Evolutionary conservation across 2,113 vertebrate genomes (phyloP).

Genomic region (Notiomystis cincta): DNA sequence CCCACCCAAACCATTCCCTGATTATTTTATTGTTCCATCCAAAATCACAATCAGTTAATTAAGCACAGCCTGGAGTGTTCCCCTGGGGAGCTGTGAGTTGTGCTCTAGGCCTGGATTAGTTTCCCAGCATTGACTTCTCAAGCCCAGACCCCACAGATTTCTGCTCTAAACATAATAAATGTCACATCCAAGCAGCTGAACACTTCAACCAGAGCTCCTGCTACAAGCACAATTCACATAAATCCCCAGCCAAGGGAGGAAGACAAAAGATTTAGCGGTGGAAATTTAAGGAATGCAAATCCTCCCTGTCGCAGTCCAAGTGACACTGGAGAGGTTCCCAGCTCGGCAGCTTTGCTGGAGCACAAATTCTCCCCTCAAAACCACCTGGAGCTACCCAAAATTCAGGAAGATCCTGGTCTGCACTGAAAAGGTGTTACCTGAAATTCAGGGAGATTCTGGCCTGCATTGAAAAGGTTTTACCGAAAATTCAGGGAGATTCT

Average conservation of each 20-base stretch:
- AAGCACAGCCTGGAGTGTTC: not conserved
- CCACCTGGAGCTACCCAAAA: not conserved
- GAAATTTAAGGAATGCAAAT: not conserved
- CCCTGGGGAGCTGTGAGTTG: not conserved
- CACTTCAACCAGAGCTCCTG: not conserved
- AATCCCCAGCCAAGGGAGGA: not conserved
- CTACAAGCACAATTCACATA: not conserved
- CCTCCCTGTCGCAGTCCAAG: not conserved
- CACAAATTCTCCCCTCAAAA: not conserved
- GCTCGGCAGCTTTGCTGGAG: not conserved
- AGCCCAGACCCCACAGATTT: not conserved
- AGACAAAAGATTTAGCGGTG: not conserved
- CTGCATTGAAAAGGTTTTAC: not conserved
- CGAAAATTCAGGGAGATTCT: not conserved
- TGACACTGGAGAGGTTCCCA: not conserved
- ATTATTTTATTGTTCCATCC: not conserved
- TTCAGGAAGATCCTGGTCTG: no score
- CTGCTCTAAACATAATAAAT: not conserved
- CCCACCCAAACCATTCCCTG: not conserved
- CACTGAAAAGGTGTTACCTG: accelerated
- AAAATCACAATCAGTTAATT: not conserved
- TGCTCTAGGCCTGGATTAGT: slow-evolving; percentile 6
- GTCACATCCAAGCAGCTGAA: not conserved
- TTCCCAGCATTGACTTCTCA: slow-evolving; percentile 24
- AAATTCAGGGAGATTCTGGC: not conserved